Base-by-base conservation (phyloP, 2,888 invertebrate species). In the Arenicola marina region DNA sequence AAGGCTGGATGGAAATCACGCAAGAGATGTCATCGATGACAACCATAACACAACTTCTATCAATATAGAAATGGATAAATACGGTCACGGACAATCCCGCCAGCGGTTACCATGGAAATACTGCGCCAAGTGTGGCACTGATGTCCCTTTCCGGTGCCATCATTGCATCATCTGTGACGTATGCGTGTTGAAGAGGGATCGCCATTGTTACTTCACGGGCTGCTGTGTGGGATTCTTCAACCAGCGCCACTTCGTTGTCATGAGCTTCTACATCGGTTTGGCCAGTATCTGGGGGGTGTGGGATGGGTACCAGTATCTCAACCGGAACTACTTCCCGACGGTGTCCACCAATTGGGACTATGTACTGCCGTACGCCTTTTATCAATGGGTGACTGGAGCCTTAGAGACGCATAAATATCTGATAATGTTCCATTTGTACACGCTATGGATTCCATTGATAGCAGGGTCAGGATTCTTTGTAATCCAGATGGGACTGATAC, bases 201-300 rank as follows among this genome's bases (percentile, higher is more conserved):
- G 38, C 38, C 56, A 56, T 56, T 56, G 56, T 38, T 56, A 18
- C 56, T 21, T 56, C 4, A 56, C 56, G 4, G 56, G 56, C 4
- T 7, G 11, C 4, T 56, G 56, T 56, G 26, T 56, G 4, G 56
- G 56, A 26, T 56, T 18, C 24, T 56, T 21, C 38, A 56, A 56
- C 38, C 56, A 56, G 56, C 33, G 56, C 15, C 38, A 56, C 38
- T 56, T 56, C 26, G 26, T 56, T 24, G 38, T 56, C 15, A 11
- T 56, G 18, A 56, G n/a, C 21, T 56, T 56, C 24, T 56, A 56
- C 38, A 38, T 56, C 38, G 56, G 15, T 18, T 4, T 56, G 4
- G n/a, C 15, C 33, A 21, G 34, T 28, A 4, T 28, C 15, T 48
- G 48, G 48, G 48, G 48, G 7, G 7, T 48, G 7, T 48, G 7